Evolutionary conservation across 2,113 vertebrate genomes (phyloP).

Genomic region (Callipepla squamata): DNA sequence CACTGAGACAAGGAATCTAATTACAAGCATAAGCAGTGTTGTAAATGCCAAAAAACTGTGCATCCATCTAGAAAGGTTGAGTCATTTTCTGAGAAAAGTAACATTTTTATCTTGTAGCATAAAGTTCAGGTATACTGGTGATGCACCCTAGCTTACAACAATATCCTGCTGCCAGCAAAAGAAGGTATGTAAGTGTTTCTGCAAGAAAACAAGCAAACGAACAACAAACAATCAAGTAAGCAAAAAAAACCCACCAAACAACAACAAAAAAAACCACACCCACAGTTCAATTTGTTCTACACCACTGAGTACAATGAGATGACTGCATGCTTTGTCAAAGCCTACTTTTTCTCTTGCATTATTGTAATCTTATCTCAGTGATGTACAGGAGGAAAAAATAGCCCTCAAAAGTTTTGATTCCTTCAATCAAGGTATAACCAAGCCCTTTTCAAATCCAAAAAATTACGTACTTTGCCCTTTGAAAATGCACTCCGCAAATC

Average conservation of each 20-base stretch:
- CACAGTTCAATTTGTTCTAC: background rate
- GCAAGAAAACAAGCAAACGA: background rate
- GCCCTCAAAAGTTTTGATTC: background rate
- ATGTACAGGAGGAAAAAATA: background rate
- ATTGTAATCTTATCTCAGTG: background rate
- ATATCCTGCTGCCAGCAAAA: background rate
- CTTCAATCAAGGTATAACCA: background rate
- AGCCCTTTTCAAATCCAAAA: background rate
- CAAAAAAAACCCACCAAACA: background rate
- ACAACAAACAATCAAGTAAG: background rate
- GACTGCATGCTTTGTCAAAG: background rate
- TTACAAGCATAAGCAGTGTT: background rate
- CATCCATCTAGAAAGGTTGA: background rate
- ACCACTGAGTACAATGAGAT: background rate
- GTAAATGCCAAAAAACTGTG: background rate
- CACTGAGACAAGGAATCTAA: background rate
- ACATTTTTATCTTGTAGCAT: background rate
- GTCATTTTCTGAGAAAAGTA: background rate
- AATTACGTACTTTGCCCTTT: background rate
- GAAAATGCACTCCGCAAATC: background rate
- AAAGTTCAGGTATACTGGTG: background rate
- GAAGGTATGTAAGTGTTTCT: background rate
- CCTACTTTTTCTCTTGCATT: background rate
- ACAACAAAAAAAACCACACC: background rate
- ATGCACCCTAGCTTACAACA: background rate